Evolutionary conservation across 2,113 vertebrate species (phyloP), one percentile per base, ranked within the genome.

Genomic region (Chiloscyllium plagiosum): DNA sequence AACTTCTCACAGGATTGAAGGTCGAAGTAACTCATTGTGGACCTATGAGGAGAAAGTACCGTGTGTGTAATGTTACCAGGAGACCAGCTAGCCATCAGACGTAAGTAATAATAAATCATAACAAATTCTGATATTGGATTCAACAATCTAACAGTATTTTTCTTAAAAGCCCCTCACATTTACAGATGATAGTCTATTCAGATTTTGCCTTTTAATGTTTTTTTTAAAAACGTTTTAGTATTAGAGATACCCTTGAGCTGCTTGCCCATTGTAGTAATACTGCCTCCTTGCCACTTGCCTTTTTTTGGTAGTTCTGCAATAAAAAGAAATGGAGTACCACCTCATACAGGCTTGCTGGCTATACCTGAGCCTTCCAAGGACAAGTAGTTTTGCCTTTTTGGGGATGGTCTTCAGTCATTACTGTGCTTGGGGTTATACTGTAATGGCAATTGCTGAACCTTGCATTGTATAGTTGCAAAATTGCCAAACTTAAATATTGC

Each of bases 21-120:
- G 99, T 99, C 97, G 99, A 99, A 98, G 99, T 99, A 98, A 99
- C 99, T 96, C 99, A 99, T 97, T 99, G 99, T 98, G 99, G 99
- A 97, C 99, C 99, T 96, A 99, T 99, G 99, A 98, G 99, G 93
- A 98, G 99, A 98, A 99, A 99, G 97, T 99, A 99, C 97, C 98
- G 99, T 6, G 99, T 99, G 96, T 99, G 99, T 96, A 99, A 99
- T 13, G 99, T 99, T 96, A 99, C 99, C 22, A 98, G 99, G 33
- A 97, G 99, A 96, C 99, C 99, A 95, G 99, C 99, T 96, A 99
- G 99, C 98, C 99, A 99, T 97, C 99, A 99, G 98, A 99, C 99
- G 99, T 99, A 97, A 98, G 98, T 98, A 97, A 69, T 47, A 33
- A 61, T 37, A 19, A 20, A 37, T 29, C 37, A 37, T 20, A 37